phyloP scores from a whole-genome alignment of 2,888 invertebrate genomes.

The Drosophila rellima region DNA sequence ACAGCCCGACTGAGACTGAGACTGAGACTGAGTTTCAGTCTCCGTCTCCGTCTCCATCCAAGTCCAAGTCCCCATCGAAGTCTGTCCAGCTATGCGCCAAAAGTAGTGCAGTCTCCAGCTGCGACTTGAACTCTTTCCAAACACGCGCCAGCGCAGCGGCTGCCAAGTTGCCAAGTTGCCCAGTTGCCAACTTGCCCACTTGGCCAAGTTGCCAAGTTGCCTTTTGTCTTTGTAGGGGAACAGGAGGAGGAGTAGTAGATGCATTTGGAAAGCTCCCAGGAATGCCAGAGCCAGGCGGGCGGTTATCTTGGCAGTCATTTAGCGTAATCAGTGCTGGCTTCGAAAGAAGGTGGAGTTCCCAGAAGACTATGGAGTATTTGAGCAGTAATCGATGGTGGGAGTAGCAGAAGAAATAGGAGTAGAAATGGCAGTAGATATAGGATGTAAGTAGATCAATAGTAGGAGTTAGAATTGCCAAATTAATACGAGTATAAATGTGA shows the following conservation, averaged over 20 bases:
- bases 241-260: constrained; percentile 7
- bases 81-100: constrained; percentile 76
- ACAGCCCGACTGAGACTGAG: constrained; percentile 24
- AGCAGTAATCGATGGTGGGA: constrained; percentile 2
- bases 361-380: constrained; percentile 7
- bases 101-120: constrained; percentile 80
- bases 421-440: neutral
- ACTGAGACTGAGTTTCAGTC: constrained; percentile 7
- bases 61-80: constrained; percentile 14
- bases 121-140: constrained; percentile 77
- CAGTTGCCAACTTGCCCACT: constrained; percentile 25
- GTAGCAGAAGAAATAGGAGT: neutral
- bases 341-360: constrained; percentile 18
- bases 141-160: constrained; percentile 67
- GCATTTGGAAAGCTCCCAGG: constrained; percentile 59
- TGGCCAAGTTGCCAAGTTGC: constrained; percentile 8
- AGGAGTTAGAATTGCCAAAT: neutral
- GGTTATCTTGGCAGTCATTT: constrained; percentile 68
- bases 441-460: neutral
- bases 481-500: too few species aligned
- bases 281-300: constrained; percentile 50
- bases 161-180: constrained; percentile 34
- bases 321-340: constrained; percentile 63
- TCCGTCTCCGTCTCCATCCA: constrained; percentile 17
- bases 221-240: constrained; percentile 41